A percentile compares a stretch with the other conserved stretches of the same genome.
These are phyloP conservation scores for Aythya fuligula DNA, from an alignment of 2,797 vertebrate genomes.

Conservation along the genomic window DNA sequence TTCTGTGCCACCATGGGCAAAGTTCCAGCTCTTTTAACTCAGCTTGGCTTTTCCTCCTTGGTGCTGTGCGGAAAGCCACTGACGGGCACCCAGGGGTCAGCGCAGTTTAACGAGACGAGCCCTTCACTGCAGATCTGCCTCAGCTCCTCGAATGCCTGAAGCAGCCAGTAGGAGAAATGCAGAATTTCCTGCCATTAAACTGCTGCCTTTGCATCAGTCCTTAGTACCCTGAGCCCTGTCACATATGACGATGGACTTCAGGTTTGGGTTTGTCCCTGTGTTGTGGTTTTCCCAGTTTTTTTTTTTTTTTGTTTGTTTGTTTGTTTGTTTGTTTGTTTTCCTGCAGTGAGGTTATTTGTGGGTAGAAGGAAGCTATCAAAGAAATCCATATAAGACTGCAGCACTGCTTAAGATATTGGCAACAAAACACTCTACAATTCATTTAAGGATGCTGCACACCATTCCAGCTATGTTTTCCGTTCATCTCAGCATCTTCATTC, in stretches of 20 bases:
- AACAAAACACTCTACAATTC: slow-evolving; percentile 44
- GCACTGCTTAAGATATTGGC: slow-evolving; percentile 37
- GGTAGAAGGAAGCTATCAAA: slow-evolving; percentile 14
- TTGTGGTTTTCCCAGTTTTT: too few species aligned
- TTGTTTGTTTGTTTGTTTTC: neutral
- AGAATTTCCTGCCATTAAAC: neutral
- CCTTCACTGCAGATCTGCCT: neutral
- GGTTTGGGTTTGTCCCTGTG: neutral
- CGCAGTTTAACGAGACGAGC: neutral
- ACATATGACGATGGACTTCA: neutral
- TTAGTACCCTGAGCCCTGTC: neutral
- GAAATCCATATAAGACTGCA: slow-evolving; percentile 35
- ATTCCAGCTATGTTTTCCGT: slow-evolving; percentile 57
- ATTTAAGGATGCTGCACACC: slow-evolving; percentile 49
- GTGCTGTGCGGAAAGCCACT: neutral
- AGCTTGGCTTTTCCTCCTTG: neutral
- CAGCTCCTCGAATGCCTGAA: neutral
- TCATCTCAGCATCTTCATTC: slow-evolving; percentile 65
- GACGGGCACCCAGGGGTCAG: neutral
- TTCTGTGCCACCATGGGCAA: neutral
- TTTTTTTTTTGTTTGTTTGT: neutral
- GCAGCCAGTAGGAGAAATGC: neutral
- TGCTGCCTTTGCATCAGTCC: neutral
- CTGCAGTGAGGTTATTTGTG: slow-evolving; percentile 16
- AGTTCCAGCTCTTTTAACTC: neutral